Conservation (phyloP, 2,797 vertebrate species). For the Denticeps clupeoides region DNA sequence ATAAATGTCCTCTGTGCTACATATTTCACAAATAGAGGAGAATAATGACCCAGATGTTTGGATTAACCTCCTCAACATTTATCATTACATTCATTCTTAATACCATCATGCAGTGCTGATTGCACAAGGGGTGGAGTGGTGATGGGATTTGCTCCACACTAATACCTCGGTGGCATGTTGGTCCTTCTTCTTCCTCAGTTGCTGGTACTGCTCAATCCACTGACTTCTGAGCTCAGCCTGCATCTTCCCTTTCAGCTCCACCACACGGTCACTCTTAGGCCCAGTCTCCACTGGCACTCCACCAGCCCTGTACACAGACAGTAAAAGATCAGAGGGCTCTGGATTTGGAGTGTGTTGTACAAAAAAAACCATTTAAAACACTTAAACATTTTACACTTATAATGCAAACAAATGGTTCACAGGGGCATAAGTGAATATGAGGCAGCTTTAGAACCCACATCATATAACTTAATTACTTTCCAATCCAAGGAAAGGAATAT, state of each 20-base stretch:
- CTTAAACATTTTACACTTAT: too few species aligned
- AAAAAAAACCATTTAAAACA: too few species aligned
- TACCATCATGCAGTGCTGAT: neutral
- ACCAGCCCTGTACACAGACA: constrained; percentile 33
- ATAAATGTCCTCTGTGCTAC: too few species aligned
- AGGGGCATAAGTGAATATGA: too few species aligned
- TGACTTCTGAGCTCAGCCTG: constrained; percentile 62
- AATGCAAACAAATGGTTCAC: too few species aligned
- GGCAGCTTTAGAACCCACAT: too few species aligned
- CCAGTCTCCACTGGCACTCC: constrained; percentile 23
- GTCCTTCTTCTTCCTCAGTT: constrained; percentile 74
- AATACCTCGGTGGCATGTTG: constrained; percentile 73
- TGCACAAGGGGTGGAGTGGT: too few species aligned
- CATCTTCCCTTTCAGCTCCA: constrained; percentile 72
- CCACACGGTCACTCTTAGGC: constrained; percentile 36
- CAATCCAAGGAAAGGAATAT: too few species aligned
- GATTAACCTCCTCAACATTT: neutral
- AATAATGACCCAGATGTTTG: neutral
- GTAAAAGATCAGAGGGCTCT: neutral
- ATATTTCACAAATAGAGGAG: too few species aligned
- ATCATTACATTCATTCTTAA: neutral
- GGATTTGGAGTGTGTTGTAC: too few species aligned
- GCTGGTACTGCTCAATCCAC: constrained; percentile 61
- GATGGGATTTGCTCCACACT: too few species aligned
- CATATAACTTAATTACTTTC: too few species aligned